These are phyloP conservation scores for Pluvianellus socialis DNA, from an alignment of 2,113 vertebrate genomes.

Conservation along the genomic window DNA sequence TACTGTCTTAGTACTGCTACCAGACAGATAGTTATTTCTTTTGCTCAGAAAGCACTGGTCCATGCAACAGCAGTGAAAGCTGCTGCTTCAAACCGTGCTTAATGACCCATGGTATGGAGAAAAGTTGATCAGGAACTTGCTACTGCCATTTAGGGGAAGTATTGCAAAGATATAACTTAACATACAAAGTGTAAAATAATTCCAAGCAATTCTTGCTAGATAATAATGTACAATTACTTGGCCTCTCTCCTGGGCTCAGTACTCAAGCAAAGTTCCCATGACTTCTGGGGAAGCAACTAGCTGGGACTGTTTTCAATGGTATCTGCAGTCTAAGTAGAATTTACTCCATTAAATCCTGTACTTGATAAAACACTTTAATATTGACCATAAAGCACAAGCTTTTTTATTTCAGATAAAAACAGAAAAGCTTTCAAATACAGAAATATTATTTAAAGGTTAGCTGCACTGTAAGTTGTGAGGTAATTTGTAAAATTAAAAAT, in stretches of 20 bases:
- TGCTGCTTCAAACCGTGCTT: background rate
- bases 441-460: background rate
- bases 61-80: background rate
- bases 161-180: background rate
- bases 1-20: background rate
- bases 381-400: background rate
- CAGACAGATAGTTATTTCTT: background rate
- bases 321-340: background rate
- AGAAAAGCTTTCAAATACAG: background rate
- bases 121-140: background rate
- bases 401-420: background rate
- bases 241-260: background rate
- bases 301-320: background rate
- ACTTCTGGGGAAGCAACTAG: background rate
- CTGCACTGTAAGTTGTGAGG: background rate
- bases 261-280: background rate
- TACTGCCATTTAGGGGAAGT: background rate
- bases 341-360: background rate
- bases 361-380: background rate
- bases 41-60: background rate
- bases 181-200: background rate
- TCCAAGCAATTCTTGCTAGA: background rate
- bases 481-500: background rate
- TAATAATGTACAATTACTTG: background rate
- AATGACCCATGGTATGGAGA: background rate